Conservation (phyloP, 2,113 vertebrate species). For the Notarius lentiginosus region DNA sequence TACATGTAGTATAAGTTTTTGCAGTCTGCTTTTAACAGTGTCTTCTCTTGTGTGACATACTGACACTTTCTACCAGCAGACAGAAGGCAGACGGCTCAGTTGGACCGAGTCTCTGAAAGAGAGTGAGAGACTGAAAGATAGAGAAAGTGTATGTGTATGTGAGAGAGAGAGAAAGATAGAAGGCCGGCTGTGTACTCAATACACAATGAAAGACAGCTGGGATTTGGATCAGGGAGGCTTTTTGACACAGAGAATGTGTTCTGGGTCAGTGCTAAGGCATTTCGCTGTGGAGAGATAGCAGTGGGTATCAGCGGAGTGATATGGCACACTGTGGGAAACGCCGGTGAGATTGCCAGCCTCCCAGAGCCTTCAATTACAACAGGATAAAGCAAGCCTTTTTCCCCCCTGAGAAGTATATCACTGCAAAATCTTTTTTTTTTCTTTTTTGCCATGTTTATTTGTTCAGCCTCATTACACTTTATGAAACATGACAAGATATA, state of each 20-base stretch:
- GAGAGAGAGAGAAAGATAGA: slow-evolving; percentile 17
- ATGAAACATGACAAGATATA: slow-evolving; percentile 1
- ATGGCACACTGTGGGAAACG: slow-evolving; percentile 53
- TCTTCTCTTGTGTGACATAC: background rate
- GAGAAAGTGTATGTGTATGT: background rate
- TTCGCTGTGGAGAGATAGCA: slow-evolving; percentile 51
- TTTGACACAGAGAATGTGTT: slow-evolving; percentile 54
- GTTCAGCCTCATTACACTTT: background rate
- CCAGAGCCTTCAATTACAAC: slow-evolving; percentile 53
- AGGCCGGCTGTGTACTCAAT: slow-evolving; percentile 41
- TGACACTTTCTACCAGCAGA: slow-evolving; percentile 28
- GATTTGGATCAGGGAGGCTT: slow-evolving; percentile 55
- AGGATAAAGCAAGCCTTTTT: slow-evolving; percentile 40
- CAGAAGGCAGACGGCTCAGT: slow-evolving; percentile 15
- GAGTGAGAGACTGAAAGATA: background rate
- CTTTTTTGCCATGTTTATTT: slow-evolving; percentile 14
- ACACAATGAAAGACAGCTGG: slow-evolving; percentile 51
- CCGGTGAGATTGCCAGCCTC: slow-evolving; percentile 51
- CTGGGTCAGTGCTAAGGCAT: slow-evolving; percentile 56
- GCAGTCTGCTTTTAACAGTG: background rate
- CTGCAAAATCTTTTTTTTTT: slow-evolving; percentile 12
- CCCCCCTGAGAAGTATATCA: background rate
- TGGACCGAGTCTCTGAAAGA: background rate
- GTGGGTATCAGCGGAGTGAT: slow-evolving; percentile 54
- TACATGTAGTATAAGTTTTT: background rate